A percentile compares a stretch with the other conserved stretches of the same genome.
phyloP scores from a whole-genome alignment of 2,797 vertebrate genomes.

The Danio tinwini region DNA sequence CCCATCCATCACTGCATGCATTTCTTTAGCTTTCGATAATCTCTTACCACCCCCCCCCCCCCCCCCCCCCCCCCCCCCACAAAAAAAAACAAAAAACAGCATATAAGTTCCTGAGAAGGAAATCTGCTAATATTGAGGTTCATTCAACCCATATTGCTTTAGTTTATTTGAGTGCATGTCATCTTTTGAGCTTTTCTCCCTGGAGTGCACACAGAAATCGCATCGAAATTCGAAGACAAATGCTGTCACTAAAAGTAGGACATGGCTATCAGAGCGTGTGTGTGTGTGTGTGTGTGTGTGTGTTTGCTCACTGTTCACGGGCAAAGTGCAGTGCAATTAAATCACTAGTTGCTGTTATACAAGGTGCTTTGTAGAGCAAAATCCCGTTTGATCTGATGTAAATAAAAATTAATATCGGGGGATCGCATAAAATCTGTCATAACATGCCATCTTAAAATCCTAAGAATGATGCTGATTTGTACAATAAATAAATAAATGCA shows the following conservation, averaged over 20 bases:
- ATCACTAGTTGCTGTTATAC: not conserved
- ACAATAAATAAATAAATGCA: not conserved
- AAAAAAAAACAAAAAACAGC: too few relatives aligned
- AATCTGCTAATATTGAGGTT: slow-evolving; percentile 11
- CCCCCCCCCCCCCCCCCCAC: too few relatives aligned
- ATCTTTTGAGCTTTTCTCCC: slow-evolving; percentile 25
- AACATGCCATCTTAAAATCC: not conserved
- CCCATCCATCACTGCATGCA: slow-evolving; percentile 40
- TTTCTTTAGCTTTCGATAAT: slow-evolving; percentile 31
- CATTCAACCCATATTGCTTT: slow-evolving; percentile 30
- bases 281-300: slow-evolving; percentile 1
- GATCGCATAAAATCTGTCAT: not conserved
- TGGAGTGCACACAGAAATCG: slow-evolving; percentile 33
- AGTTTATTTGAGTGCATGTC: slow-evolving; percentile 35
- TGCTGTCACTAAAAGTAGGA: slow-evolving; percentile 35
- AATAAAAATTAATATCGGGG: not conserved
- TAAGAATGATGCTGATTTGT: not conserved
- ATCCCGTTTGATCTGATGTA: not conserved
- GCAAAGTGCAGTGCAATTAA: not conserved
- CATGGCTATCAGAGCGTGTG: slow-evolving; percentile 13
- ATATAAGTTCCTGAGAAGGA: slow-evolving; percentile 12
- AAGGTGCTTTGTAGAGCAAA: not conserved
- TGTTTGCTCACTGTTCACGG: slow-evolving; percentile 6
- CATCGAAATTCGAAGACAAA: slow-evolving; percentile 33
- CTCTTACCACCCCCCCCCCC: too few relatives aligned